A percentile compares a stretch with the other conserved stretches of the same genome.
Evolutionary conservation across 2,888 invertebrate species (phyloP).

Genomic region (Acanthoscelides obtectus): DNA sequence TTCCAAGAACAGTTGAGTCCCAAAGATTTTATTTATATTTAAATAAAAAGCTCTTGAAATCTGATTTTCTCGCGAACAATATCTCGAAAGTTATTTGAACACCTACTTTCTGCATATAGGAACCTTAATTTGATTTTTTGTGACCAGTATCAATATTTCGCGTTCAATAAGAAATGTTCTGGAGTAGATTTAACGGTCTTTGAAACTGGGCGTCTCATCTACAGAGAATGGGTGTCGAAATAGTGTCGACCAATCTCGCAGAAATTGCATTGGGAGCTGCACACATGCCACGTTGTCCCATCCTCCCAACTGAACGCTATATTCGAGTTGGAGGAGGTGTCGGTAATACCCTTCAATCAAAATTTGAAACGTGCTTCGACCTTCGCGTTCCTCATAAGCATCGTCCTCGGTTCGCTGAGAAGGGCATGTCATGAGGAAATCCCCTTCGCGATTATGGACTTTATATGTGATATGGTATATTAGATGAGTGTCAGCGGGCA

Average conservation of each 20-base stretch:
- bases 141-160: too few relatives aligned
- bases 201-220: too few relatives aligned
- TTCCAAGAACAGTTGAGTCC: too few relatives aligned
- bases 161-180: too few relatives aligned
- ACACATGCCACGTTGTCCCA: not conserved
- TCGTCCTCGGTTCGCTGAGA: conserved; percentile 5
- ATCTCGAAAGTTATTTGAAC: too few relatives aligned
- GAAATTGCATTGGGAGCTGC: not conserved
- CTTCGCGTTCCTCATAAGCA: not conserved
- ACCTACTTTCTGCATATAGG: too few relatives aligned
- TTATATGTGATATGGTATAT: conserved; percentile 39
- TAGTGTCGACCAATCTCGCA: not conserved
- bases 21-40: too few relatives aligned
- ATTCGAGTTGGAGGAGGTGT: not conserved
- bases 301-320: not conserved
- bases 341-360: not conserved
- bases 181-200: too few relatives aligned
- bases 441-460: conserved; percentile 34
- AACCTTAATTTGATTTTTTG: too few relatives aligned
- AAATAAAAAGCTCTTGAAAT: too few relatives aligned
- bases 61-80: too few relatives aligned
- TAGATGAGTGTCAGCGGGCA: conserved; percentile 39
- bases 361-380: not conserved
- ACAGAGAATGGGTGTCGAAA: too few relatives aligned
- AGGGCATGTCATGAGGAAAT: conserved; percentile 30